phyloP scores from a whole-genome alignment of 2,113 vertebrate genomes.

The Oryzias woworae region DNA sequence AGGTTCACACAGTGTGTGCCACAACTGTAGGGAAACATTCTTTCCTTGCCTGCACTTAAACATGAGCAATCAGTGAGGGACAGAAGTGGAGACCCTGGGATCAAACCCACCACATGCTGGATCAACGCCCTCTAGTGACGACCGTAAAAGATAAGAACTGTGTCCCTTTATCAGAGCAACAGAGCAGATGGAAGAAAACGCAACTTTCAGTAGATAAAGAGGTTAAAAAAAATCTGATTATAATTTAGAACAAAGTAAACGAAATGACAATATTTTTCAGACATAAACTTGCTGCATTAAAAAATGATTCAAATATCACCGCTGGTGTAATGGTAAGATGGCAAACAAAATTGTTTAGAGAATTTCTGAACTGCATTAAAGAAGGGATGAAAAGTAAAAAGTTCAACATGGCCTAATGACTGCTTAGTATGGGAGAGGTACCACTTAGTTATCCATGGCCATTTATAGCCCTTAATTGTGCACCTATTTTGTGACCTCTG shows the following conservation, averaged over 20 bases:
- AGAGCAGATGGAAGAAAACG: conserved; percentile 1
- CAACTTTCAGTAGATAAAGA: background rate
- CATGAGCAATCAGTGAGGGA: conserved; percentile 37
- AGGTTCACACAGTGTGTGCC: conserved; percentile 37
- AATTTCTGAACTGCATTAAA: conserved; percentile 1
- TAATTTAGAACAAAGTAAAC: no score
- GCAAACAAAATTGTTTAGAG: background rate
- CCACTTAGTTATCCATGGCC: conserved; percentile 63
- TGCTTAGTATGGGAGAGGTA: conserved; percentile 70
- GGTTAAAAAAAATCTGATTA: background rate
- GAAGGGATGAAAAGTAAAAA: conserved; percentile 8
- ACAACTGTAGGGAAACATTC: conserved; percentile 45
- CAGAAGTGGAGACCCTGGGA: conserved; percentile 39
- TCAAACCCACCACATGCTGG: conserved; percentile 53
- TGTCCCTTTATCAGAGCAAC: conserved; percentile 1
- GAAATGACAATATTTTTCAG: no score
- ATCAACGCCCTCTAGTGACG: conserved; percentile 77
- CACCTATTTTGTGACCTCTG: conserved; percentile 78
- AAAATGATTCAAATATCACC: no score
- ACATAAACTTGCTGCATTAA: no score
- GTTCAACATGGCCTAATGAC: conserved; percentile 38
- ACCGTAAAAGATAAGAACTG: conserved; percentile 48
- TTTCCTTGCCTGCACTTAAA: conserved; percentile 53
- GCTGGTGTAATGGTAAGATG: background rate
- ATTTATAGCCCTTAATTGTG: conserved; percentile 81